A percentile compares a stretch with the other conserved stretches of the same genome.
phyloP scores from a whole-genome alignment of 1,140 invertebrate genomes.

The Drosophila repleta region DNA sequence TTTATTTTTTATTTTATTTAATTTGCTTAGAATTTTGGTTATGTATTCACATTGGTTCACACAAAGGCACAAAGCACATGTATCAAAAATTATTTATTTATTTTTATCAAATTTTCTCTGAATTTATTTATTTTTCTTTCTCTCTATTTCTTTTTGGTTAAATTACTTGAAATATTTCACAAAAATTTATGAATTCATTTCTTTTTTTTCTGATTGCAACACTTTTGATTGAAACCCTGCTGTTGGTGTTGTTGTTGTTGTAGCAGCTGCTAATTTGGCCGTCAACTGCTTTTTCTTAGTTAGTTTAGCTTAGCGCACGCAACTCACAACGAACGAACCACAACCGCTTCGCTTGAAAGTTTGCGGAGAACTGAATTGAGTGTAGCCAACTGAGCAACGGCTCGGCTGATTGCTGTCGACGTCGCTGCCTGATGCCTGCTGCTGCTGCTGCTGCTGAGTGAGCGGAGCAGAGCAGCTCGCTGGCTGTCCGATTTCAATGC shows the following conservation, averaged over 20 bases:
- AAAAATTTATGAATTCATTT: conserved; percentile 43
- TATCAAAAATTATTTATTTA: conserved; percentile 17
- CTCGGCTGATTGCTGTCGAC: conserved; percentile 31
- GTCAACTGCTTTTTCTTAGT: conserved; percentile 33
- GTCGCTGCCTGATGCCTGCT: conserved; percentile 15
- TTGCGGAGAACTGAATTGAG: conserved; percentile 64
- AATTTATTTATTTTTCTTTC: conserved; percentile 38
- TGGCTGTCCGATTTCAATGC: conserved; percentile 55
- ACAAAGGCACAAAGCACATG: conserved; percentile 27
- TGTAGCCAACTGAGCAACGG: conserved; percentile 50
- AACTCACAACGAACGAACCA: conserved; percentile 55
- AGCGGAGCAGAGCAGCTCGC: conserved; percentile 19
- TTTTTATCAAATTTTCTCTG: background rate
- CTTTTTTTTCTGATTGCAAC: conserved; percentile 61
- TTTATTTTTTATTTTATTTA: conserved; percentile 15
- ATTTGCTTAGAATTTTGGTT: conserved; percentile 4
- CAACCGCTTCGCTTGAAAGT: conserved; percentile 76
- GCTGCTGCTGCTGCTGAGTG: conserved; percentile 31
- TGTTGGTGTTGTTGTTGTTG: conserved; percentile 35
- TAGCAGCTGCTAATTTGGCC: conserved; percentile 47
- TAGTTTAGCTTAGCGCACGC: conserved; percentile 20
- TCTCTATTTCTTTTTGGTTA: too few relatives aligned
- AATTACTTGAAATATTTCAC: conserved; percentile 44
- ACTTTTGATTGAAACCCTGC: conserved; percentile 51
- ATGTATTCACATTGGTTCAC: conserved; percentile 34